These are phyloP conservation scores for Agrotis puta DNA, from an alignment of 2,888 invertebrate genomes.

Conservation along the genomic window DNA sequence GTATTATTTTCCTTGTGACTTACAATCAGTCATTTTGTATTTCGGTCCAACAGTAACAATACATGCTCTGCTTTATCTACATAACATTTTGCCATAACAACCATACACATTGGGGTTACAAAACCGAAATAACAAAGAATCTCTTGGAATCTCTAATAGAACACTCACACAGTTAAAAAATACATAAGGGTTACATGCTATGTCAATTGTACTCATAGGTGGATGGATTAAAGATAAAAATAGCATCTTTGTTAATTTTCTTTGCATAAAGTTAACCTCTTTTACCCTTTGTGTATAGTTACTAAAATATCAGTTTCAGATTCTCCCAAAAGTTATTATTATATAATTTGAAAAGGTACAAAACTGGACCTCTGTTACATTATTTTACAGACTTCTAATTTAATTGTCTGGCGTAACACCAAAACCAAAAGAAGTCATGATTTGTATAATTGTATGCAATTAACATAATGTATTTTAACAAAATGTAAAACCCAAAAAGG, in stretches of 20 bases:
- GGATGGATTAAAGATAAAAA: background rate
- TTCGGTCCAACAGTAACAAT: background rate
- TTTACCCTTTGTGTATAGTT: constrained; percentile 4
- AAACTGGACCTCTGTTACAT: background rate
- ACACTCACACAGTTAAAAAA: too few relatives aligned
- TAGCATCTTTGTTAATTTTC: background rate
- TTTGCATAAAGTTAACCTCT: constrained; percentile 40
- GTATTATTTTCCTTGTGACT: constrained; percentile 14
- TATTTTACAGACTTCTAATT: background rate
- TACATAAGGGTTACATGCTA: background rate
- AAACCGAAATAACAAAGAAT: background rate
- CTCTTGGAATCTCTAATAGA: background rate
- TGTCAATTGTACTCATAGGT: too few relatives aligned
- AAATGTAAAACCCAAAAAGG: too few relatives aligned
- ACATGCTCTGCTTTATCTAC: background rate
- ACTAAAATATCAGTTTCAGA: background rate
- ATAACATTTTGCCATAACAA: background rate
- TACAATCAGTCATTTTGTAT: constrained; percentile 6
- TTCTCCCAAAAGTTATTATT: background rate
- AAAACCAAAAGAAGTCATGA: too few relatives aligned
- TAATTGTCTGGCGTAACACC: too few relatives aligned
- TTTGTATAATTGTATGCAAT: too few relatives aligned
- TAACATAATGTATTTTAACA: too few relatives aligned
- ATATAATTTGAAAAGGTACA: constrained; percentile 2
- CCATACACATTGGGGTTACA: background rate